These are phyloP conservation scores for Phasianus colchicus DNA, from an alignment of 2,113 vertebrate genomes.

Conservation along the genomic window DNA sequence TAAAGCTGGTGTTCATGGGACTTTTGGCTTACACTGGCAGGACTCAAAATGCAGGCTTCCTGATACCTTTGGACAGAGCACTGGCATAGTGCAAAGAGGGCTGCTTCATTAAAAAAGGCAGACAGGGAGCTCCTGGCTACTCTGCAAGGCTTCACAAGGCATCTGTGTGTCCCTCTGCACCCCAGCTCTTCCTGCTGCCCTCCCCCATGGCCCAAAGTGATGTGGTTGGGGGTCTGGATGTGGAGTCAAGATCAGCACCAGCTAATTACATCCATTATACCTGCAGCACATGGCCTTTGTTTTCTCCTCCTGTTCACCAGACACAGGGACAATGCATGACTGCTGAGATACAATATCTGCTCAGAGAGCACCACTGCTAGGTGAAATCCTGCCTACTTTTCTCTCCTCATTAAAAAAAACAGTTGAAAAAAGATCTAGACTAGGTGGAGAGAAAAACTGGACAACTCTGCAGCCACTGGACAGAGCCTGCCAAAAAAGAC, in stretches of 20 bases:
- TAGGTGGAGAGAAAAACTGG: not conserved
- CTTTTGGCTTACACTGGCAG: not conserved
- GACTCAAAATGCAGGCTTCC: not conserved
- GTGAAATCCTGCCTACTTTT: not conserved
- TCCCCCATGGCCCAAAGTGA: not conserved
- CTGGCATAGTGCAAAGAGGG: not conserved
- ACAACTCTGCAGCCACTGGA: not conserved
- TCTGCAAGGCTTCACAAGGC: not conserved
- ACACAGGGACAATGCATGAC: rapidly evolving
- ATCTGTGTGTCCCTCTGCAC: not conserved
- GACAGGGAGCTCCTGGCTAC: not conserved
- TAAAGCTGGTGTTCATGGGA: not conserved
- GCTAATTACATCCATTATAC: rapidly evolving
- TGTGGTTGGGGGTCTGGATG: not conserved
- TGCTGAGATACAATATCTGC: not conserved
- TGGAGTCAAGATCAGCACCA: not conserved
- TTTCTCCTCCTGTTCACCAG: not conserved
- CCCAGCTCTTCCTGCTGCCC: not conserved
- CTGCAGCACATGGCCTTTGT: not conserved
- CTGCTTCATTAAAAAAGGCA: not conserved
- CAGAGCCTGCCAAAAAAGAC: not conserved
- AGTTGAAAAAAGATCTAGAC: not conserved
- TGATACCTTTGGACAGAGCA: not conserved
- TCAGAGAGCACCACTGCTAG: not conserved
- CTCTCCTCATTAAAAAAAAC: not conserved